Evolutionary conservation across 2,888 invertebrate species (phyloP).

Genomic region (Podotricha telesiphe): DNA sequence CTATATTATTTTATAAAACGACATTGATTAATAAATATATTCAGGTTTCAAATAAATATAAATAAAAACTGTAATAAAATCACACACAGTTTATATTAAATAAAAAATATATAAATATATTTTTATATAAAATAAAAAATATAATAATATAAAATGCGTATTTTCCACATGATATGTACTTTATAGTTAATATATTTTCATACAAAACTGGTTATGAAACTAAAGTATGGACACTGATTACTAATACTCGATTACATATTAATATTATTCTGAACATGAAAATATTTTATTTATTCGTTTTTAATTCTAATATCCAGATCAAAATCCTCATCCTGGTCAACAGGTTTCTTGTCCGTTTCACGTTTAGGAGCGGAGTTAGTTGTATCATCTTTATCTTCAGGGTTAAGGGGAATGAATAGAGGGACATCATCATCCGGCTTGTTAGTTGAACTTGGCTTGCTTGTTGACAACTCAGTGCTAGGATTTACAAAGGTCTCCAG

Average conservation of each 20-base stretch:
- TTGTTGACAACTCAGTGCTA: neutral
- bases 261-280: neutral
- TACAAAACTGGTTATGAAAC: neutral
- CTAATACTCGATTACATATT: neutral
- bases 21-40: neutral
- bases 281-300: conserved; percentile 51
- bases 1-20: neutral
- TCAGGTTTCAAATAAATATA: neutral
- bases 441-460: conserved; percentile 51
- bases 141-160: neutral
- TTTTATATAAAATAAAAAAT: neutral
- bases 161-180: neutral
- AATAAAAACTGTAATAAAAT: neutral
- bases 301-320: conserved; percentile 67
- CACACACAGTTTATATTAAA: neutral
- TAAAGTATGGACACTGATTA: neutral
- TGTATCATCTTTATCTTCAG: conserved; percentile 58
- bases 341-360: conserved; percentile 56
- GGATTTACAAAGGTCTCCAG: neutral
- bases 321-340: conserved; percentile 59
- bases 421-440: conserved; percentile 59
- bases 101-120: too few relatives aligned
- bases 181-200: neutral
- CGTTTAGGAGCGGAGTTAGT: conserved; percentile 62
- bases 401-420: conserved; percentile 60